phyloP scores from a whole-genome alignment of 2,888 invertebrate genomes.

The Chaetogeoica ovagalla region DNA sequence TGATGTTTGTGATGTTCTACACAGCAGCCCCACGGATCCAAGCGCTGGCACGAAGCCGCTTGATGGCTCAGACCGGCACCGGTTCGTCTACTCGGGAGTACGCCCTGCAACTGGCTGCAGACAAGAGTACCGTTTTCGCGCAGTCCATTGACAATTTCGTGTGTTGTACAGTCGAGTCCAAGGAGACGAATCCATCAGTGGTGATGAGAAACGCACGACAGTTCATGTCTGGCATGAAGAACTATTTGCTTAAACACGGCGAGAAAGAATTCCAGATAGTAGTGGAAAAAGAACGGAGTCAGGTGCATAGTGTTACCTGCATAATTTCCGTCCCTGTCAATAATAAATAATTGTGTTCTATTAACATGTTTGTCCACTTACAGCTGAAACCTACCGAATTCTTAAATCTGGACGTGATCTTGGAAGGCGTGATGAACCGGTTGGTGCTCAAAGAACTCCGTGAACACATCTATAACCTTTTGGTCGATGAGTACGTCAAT shows the following conservation, averaged over 20 bases:
- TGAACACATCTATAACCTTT: conserved; percentile 78
- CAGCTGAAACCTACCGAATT: conserved; percentile 87
- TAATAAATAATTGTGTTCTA: too few relatives aligned
- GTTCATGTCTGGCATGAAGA: conserved; percentile 98
- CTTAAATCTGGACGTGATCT: conserved; percentile 90
- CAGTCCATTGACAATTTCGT: conserved; percentile 92
- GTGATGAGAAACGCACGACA: conserved; percentile 91
- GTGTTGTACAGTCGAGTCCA: conserved; percentile 86
- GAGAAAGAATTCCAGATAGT: conserved; percentile 90
- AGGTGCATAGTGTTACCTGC: conserved; percentile 62
- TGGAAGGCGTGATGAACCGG: conserved; percentile 92
- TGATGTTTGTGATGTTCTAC: conserved; percentile 55
- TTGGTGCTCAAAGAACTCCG: conserved; percentile 85
- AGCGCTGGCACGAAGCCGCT: conserved; percentile 67
- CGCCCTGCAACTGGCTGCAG: conserved; percentile 78
- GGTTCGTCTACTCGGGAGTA: conserved; percentile 77
- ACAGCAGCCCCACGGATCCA: conserved; percentile 81
- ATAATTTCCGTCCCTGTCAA: background rate
- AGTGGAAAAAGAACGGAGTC: conserved; percentile 81
- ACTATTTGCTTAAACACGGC: conserved; percentile 93
- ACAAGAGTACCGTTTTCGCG: conserved; percentile 86
- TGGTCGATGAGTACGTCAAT: conserved; percentile 84
- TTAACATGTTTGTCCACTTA: conserved; percentile 55
- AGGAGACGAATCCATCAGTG: conserved; percentile 83
- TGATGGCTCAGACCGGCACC: conserved; percentile 66